phyloP scores from a whole-genome alignment of 92 coral and sea anemone species.

The Umimayanthus chanpuru region DNA sequence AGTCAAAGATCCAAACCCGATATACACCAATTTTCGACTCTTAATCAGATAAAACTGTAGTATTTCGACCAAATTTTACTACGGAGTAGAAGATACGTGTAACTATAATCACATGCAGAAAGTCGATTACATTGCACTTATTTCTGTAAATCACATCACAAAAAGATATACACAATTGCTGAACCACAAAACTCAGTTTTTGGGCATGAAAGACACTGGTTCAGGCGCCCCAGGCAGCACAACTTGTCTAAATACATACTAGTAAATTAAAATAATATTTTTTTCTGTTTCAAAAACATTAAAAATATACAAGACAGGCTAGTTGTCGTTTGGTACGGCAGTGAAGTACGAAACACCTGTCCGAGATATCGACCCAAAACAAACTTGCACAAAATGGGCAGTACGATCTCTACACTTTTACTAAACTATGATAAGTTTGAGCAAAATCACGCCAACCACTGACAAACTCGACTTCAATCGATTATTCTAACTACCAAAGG shows the following conservation, averaged over 20 bases:
- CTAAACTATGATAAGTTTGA: background rate
- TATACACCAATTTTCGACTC: no score
- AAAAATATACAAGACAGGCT: background rate
- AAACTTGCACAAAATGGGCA: background rate
- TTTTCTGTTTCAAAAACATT: background rate
- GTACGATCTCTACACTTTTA: background rate
- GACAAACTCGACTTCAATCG: background rate
- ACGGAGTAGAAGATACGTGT: background rate
- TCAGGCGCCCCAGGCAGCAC: background rate
- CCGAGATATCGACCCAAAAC: background rate
- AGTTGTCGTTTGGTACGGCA: background rate
- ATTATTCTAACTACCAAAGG: background rate
- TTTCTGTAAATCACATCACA: constrained; percentile 19
- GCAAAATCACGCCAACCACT: background rate
- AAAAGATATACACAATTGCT: background rate
- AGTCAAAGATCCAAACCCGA: background rate
- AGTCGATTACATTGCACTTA: constrained; percentile 18
- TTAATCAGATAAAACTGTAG: background rate
- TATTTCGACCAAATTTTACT: background rate
- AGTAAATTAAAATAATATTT: background rate
- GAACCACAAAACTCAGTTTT: background rate
- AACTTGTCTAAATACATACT: background rate
- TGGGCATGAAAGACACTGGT: background rate
- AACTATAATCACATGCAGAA: background rate
- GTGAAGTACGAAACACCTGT: constrained; percentile 34